These are phyloP conservation scores for Chelmon rostratus DNA, from an alignment of 2,797 vertebrate species.

Conservation along the genomic window DNA sequence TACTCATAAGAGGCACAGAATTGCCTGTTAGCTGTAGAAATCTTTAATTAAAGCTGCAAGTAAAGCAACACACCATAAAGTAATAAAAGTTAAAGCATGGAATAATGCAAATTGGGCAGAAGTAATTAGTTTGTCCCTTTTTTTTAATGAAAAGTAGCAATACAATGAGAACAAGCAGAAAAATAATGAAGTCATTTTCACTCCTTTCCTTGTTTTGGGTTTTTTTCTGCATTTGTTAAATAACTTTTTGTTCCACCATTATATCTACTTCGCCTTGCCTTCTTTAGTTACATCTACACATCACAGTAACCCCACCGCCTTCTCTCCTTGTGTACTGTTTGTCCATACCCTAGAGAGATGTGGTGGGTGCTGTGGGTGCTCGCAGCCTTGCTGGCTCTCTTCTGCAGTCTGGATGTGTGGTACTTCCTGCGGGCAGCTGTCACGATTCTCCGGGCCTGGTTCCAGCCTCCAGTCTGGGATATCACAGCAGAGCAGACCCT, in stretches of 20 bases:
- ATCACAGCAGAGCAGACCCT: constrained; percentile 87
- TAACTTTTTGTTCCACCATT: too few species aligned
- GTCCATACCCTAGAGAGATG: constrained; percentile 61
- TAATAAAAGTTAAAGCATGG: neutral
- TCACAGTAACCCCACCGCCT: neutral
- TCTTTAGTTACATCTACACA: neutral
- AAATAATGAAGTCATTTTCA: neutral
- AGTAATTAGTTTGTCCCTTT: too few species aligned
- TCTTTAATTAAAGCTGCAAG: neutral
- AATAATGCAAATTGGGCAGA: too few species aligned
- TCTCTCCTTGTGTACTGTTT: neutral
- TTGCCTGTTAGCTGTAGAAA: neutral
- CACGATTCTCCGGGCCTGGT: constrained; percentile 80
- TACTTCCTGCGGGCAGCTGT: constrained; percentile 81
- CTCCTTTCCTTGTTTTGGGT: too few species aligned
- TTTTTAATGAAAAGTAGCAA: neutral
- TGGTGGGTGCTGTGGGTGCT: constrained; percentile 79
- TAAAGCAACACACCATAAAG: neutral
- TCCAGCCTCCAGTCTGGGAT: constrained; percentile 87
- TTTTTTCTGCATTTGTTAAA: too few species aligned
- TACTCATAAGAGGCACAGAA: neutral
- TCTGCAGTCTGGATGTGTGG: constrained; percentile 88
- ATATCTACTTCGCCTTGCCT: neutral
- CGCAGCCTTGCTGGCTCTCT: constrained; percentile 78
- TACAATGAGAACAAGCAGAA: neutral